Conservation (phyloP, 2,113 vertebrate genomes). For the Ochotona curzoniae region DNA sequence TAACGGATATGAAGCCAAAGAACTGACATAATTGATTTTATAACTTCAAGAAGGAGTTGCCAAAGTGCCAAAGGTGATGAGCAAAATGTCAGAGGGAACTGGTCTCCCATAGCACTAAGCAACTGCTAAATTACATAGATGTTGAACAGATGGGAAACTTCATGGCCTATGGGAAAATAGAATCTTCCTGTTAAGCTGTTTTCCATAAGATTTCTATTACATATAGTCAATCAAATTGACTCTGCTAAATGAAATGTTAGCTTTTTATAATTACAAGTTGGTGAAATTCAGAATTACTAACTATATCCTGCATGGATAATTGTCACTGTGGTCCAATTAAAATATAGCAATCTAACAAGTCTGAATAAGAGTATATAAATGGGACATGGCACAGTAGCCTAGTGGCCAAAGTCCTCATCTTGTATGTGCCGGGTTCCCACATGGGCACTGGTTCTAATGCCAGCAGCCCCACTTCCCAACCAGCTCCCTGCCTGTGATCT, state of each 20-base stretch:
- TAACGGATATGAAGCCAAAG: neutral
- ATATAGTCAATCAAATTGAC: neutral
- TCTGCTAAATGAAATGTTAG: conserved; percentile 21
- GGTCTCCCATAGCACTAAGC: neutral
- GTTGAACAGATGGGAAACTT: neutral
- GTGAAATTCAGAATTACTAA: conserved; percentile 18
- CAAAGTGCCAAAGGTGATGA: neutral
- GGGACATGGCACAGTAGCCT: too few relatives aligned
- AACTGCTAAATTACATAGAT: neutral
- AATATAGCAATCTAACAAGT: conserved; percentile 19
- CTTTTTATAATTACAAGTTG: neutral
- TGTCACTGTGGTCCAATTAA: neutral
- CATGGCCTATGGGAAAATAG: neutral
- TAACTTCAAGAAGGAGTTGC: neutral
- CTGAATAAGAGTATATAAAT: neutral
- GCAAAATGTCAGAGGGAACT: neutral
- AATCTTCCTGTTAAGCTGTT: neutral
- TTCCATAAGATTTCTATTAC: neutral
- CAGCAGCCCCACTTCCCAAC: too few relatives aligned
- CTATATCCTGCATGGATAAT: neutral
- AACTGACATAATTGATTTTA: neutral
- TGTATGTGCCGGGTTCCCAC: too few relatives aligned
- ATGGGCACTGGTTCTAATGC: too few relatives aligned
- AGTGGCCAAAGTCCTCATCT: too few relatives aligned
- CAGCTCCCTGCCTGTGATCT: too few relatives aligned